A percentile compares a stretch with the other conserved stretches of the same genome.
Conservation (phyloP, 2,113 vertebrate genomes). For the Passer domesticus region DNA sequence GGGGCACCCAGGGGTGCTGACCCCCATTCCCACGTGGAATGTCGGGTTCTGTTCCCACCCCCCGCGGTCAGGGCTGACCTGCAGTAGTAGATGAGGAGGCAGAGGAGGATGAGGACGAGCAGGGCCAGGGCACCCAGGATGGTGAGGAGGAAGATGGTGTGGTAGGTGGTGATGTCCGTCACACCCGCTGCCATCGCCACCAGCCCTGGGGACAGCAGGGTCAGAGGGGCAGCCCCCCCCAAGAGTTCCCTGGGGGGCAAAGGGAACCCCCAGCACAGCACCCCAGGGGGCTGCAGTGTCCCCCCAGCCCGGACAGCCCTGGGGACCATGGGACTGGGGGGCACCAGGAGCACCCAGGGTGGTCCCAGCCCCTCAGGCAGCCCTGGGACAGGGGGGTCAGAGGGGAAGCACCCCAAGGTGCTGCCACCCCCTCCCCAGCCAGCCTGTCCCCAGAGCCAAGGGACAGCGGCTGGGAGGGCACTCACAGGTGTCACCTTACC, state of each 20-base stretch:
- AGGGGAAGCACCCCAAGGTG: background rate
- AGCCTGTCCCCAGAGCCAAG: background rate
- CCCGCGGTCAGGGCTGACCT: slow-evolving; percentile 76
- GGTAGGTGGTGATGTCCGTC: slow-evolving; percentile 92
- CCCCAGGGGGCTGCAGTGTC: too few relatives aligned
- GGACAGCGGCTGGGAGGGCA: background rate
- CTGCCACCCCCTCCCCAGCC: background rate
- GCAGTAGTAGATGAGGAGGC: slow-evolving; percentile 96
- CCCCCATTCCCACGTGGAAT: background rate
- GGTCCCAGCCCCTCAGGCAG: background rate
- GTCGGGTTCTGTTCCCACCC: fast-evolving
- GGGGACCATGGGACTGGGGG: background rate
- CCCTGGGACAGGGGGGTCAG: slow-evolving; percentile 55
- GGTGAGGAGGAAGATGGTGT: slow-evolving; percentile 95
- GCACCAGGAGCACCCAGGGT: background rate
- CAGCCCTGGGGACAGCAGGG: slow-evolving; percentile 73
- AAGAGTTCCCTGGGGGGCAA: background rate
- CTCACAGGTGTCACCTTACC: slow-evolving; percentile 47
- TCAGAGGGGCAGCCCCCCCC: background rate
- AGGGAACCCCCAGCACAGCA: background rate
- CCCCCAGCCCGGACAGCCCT: slow-evolving; percentile 63
- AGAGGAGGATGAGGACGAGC: slow-evolving; percentile 91
- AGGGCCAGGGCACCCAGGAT: slow-evolving; percentile 91
- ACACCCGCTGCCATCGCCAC: slow-evolving; percentile 83
- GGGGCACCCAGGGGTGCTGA: background rate